Base-by-base conservation (phyloP, 2,113 vertebrate genomes). In the Pantherophis guttatus region DNA sequence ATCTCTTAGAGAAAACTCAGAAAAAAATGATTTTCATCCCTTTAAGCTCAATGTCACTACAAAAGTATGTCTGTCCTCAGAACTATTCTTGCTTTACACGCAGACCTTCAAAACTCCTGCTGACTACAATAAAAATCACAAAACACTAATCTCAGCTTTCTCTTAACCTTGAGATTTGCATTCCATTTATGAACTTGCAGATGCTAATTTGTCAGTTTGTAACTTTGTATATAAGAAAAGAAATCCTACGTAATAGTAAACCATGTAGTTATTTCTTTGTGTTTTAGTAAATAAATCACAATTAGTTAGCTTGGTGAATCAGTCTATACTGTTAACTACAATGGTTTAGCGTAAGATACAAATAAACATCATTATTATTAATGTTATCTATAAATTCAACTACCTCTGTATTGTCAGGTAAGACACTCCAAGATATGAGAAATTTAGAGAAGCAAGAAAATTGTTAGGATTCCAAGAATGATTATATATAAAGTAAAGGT, bases 1-100 rank as follows among this genome's bases (percentile, higher is more conserved):
- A 92, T 33, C 57, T 86, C 7, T 54, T 88, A 39, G 53, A 58
- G 54, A 58, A 95, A 92, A 94, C 13, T 86, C 92, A 94, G 12
- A 8, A 21, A 91, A 91, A 90, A 59, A 90, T 13, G 53, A 29
- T 65, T 93, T 95, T 55, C 11, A 91, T 53, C 39, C 89, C 39
- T 26, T 24, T 88, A 23, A 1, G 75, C 89, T 95, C 95, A 81
- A 95, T 94, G 89, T 44, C 3, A 5, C 17, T 54, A 29, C 59
- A 48, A 17, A 13, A 21, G 21, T 2, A 87, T 94, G 88, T 94
- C 44, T 70, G n/a, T 33, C 24, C 48, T 85, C 54, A 57, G 26
- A 58, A 48, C 3, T 89, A 89, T 17, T 52, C 39, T 92, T 88
- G 86, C 29, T 90, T 86, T 92, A 39, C 8, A 26, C n/a, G 10